Evolutionary conservation across 2,797 vertebrate species (phyloP), one percentile per base, ranked within the genome.

Genomic region (Hoplostethus atlanticus): DNA sequence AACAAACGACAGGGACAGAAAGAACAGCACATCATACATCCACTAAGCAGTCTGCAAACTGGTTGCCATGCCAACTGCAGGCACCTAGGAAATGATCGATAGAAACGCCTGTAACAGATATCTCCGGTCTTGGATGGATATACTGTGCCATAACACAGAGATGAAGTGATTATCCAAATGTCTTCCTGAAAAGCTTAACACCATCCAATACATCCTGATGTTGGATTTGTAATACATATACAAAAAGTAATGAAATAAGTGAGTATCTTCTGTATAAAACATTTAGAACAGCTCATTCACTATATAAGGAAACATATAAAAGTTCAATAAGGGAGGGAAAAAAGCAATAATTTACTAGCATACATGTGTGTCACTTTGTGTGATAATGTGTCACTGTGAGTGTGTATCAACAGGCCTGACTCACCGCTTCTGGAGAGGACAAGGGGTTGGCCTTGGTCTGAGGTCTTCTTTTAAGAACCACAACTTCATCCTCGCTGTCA

Each of bases 401-500:
- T 59, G 40, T 46, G 30, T 15, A 48, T 64, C 61, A 44, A 60
- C 46, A 30, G 12, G 17, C 17, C 31, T 17, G 42, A 34, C 80
- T 84, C 66, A 92, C 91, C 84, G 78, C 52, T 62, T 93, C 84
- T 1, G 92, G 92, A n/a, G 94, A 94, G 0, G 76, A 84, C 64
- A 94, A 17, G 0, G 76, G 89, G 68, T 92, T 91, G 60, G 83
- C 47, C 66, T 85, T 88, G 62, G 71, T 74, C 13, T 21, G 68
- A 30, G 12, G 76, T 66, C 74, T 79, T 80, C 81, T 79, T 77
- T 85, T 93, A 55, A 38, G 73, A 54, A 84, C 63, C 75, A 87
- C 73, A 1, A 84, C 17, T 16, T 94, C 93, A 1, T 93, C 93
- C 7, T 95, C 94, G 5, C 91, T 91, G 79, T 93, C 92, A n/a